Base-by-base conservation (phyloP, 2,888 invertebrate genomes). In the Papilio demoleus region DNA sequence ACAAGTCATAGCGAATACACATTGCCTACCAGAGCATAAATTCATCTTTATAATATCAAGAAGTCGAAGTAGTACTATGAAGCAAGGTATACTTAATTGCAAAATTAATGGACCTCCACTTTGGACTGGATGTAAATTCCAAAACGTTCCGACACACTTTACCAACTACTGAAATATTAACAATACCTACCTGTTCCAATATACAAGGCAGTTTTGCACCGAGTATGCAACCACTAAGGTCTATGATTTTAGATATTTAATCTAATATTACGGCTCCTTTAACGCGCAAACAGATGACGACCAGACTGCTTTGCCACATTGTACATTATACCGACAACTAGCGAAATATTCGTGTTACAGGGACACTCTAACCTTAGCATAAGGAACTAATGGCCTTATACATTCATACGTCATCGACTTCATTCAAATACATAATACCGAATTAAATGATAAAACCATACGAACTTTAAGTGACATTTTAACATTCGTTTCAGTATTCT, bases 81-180 rank as follows among this genome's bases (percentile, higher is more conserved):
- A 27, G 27, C 27, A n/a, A 27, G 27, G 53, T 53, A 53, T n/a
- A 53, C 24, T 53, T 27, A 27, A 53, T 53, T 27, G 53, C 27
- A 53, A 53, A 53, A 27, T 53, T 53, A 53, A 53, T 24, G 27
- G 53, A 53, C 24, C 27, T 53, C 53, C 27, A 27, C 50, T 50
- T 50, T 12, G 27, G n/a, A 53, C 12, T 12, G 24, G 53, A 27
- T 53, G 53, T 27, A 53, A n/a, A 53, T 53, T 53, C 53, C n/a
- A n/a, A 53, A 53, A 27, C 53, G 24, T 27, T 27, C n/a, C 53
- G 53, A 53, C 27, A 27, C 53, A 53, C 53, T 53, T 53, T 53
- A 27, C 50, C 14, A 24, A 14, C 50, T 27, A 9, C 50, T 53
- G 53, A 53, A 53, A 53, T 27, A 53, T 53, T 27, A 27, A 53